Conservation (phyloP, 2,888 invertebrate species). For the Tiphia femorata region DNA sequence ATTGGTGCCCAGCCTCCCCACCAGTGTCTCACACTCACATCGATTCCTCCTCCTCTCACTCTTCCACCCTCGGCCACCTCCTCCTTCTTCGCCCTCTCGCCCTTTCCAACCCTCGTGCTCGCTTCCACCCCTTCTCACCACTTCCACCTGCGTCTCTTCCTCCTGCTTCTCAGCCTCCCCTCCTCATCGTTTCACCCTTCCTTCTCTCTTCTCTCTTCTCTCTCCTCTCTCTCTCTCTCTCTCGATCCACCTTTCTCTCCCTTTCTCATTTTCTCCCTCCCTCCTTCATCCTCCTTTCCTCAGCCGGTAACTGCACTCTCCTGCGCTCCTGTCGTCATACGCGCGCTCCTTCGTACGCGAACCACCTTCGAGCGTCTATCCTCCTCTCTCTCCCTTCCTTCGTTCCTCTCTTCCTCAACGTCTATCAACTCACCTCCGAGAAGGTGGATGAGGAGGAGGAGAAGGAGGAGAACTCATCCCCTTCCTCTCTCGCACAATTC, state of each 20-base stretch:
- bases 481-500: background rate
- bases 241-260: slow-evolving; percentile 1
- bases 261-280: background rate
- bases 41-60: slow-evolving; percentile 36
- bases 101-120: slow-evolving; percentile 8
- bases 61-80: slow-evolving; percentile 14
- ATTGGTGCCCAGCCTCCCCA: slow-evolving; percentile 50
- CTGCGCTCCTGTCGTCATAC: background rate
- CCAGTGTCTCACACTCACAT: slow-evolving; percentile 43
- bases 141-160: slow-evolving; percentile 2
- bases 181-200: background rate
- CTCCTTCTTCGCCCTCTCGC: slow-evolving; percentile 9
- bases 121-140: slow-evolving; percentile 11
- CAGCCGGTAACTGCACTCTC: background rate
- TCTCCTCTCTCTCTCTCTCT: slow-evolving; percentile 15
- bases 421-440: too few relatives aligned
- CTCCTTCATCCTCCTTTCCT: background rate
- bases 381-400: slow-evolving; percentile 4
- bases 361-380: background rate
- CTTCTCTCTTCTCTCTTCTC: background rate
- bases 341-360: background rate
- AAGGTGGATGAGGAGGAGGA: too few relatives aligned
- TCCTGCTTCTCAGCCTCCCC: background rate
- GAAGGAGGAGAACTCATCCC: too few relatives aligned
- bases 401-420: slow-evolving; percentile 6